Evolutionary conservation across 1,140 invertebrate genomes (phyloP).

Genomic region (Drosophila obscura): DNA sequence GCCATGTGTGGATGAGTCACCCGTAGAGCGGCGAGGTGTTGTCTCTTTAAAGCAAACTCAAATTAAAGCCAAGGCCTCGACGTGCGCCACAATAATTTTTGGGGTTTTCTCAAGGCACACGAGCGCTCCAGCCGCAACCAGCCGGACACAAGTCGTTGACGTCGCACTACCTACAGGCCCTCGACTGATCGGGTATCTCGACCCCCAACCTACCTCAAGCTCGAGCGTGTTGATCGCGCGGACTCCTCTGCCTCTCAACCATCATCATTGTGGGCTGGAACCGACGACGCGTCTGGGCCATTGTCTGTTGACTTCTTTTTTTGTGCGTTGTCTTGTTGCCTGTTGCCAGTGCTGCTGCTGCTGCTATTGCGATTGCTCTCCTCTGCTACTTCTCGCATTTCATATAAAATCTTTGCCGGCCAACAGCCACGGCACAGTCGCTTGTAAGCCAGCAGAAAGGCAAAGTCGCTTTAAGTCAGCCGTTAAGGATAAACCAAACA

Average conservation of each 20-base stretch:
- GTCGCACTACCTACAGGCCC: conserved; percentile 67
- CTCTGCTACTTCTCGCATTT: conserved; percentile 71
- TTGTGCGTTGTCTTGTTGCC: conserved; percentile 34
- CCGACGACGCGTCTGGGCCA: conserved; percentile 52
- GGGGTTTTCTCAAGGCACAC: conserved; percentile 77
- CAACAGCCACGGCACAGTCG: conserved; percentile 68
- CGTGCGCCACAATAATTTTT: conserved; percentile 76
- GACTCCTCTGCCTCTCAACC: conserved; percentile 41
- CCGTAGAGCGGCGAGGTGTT: conserved; percentile 25
- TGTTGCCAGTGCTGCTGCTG: conserved; percentile 24
- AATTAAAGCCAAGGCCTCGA: conserved; percentile 76
- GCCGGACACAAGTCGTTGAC: conserved; percentile 58
- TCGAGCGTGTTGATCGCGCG: conserved; percentile 50
- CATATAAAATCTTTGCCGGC: conserved; percentile 75
- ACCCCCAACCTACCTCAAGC: conserved; percentile 76
- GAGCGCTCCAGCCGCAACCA: conserved; percentile 26
- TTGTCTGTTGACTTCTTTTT: conserved; percentile 55
- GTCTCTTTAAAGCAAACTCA: conserved; percentile 75
- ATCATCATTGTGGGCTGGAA: conserved; percentile 52
- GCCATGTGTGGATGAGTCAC: conserved; percentile 41
- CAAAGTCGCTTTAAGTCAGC: conserved; percentile 56
- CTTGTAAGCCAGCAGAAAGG: conserved; percentile 63
- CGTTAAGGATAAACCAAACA: conserved; percentile 56
- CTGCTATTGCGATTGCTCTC: conserved; percentile 10
- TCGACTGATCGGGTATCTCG: conserved; percentile 42